These are phyloP conservation scores for Anoplophora glabripennis DNA, from an alignment of 1,140 invertebrate species.

Conservation along the genomic window DNA sequence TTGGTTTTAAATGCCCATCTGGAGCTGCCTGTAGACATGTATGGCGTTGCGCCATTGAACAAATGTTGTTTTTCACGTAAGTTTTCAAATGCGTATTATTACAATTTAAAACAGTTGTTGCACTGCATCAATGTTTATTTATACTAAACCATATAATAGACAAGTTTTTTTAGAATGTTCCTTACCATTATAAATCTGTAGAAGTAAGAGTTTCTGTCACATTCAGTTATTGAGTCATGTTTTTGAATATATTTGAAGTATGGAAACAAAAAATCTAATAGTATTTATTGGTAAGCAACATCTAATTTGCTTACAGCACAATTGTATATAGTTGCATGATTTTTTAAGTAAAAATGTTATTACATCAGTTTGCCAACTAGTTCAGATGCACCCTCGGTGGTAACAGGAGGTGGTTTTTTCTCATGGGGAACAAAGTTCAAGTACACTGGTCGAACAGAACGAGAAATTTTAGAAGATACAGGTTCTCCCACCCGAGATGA, in stretches of 20 bases:
- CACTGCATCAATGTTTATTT: conserved; percentile 10
- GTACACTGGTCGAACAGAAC: conserved; percentile 83
- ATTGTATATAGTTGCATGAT: too few species aligned
- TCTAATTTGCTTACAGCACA: too few species aligned
- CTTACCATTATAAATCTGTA: too few species aligned
- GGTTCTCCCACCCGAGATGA: conserved; percentile 57
- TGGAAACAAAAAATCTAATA: too few species aligned
- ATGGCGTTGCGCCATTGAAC: conserved; percentile 94
- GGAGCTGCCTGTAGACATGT: conserved; percentile 88
- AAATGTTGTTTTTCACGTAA: conserved; percentile 97
- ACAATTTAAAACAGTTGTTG: neutral
- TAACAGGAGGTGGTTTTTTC: conserved; percentile 91
- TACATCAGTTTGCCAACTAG: conserved; percentile 74
- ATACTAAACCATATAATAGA: too few species aligned
- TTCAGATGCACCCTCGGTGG: conserved; percentile 78
- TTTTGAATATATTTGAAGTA: too few species aligned
- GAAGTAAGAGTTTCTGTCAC: too few species aligned
- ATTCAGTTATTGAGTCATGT: too few species aligned
- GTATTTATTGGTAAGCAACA: too few species aligned
- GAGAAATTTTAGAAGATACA: conserved; percentile 77
- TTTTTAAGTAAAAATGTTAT: conserved; percentile 10
- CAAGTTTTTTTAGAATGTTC: too few species aligned
- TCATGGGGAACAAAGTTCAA: conserved; percentile 92
- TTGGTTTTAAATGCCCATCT: conserved; percentile 92
- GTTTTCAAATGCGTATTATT: conserved; percentile 45